Conservation (phyloP, 2,888 invertebrate genomes). For the Hypsopygia costalis region DNA sequence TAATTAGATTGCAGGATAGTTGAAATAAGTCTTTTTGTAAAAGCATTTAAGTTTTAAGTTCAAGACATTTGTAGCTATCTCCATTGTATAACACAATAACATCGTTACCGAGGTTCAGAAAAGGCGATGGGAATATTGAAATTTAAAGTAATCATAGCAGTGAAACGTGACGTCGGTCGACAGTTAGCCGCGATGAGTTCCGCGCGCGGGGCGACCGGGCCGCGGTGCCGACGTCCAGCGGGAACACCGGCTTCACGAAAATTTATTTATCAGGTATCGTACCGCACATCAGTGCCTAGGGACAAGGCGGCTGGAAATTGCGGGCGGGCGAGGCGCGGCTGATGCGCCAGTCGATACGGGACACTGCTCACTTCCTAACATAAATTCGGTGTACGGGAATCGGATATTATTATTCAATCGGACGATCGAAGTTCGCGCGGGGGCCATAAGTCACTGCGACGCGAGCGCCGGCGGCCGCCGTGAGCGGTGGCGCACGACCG, state of each 20-base stretch:
- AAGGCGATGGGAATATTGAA: slow-evolving; percentile 45
- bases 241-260: slow-evolving; percentile 40
- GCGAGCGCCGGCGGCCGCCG: slow-evolving; percentile 76
- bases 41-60: too few relatives aligned
- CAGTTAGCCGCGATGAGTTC: slow-evolving; percentile 45
- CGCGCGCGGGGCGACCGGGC: slow-evolving; percentile 27
- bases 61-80: too few relatives aligned
- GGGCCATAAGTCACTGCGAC: slow-evolving; percentile 77
- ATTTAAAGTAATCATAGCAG: slow-evolving; percentile 47
- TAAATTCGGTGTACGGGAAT: slow-evolving; percentile 77
- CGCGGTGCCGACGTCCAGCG: slow-evolving; percentile 44
- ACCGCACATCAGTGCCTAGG: slow-evolving; percentile 50
- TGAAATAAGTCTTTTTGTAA: too few relatives aligned
- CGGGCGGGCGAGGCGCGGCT: slow-evolving; percentile 49
- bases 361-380: slow-evolving; percentile 76
- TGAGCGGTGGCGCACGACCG: slow-evolving; percentile 76
- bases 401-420: slow-evolving; percentile 80
- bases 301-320: slow-evolving; percentile 57
- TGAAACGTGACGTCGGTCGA: slow-evolving; percentile 51
- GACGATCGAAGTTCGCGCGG: slow-evolving; percentile 75
- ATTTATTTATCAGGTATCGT: slow-evolving; percentile 67
- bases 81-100: slow-evolving; percentile 6
- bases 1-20: too few relatives aligned
- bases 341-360: slow-evolving; percentile 67
- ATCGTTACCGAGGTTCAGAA: slow-evolving; percentile 23